A percentile compares a stretch with the other conserved stretches of the same genome.
Conservation (phyloP, 2,113 vertebrate genomes). For the Dendrocopos noguchii region DNA sequence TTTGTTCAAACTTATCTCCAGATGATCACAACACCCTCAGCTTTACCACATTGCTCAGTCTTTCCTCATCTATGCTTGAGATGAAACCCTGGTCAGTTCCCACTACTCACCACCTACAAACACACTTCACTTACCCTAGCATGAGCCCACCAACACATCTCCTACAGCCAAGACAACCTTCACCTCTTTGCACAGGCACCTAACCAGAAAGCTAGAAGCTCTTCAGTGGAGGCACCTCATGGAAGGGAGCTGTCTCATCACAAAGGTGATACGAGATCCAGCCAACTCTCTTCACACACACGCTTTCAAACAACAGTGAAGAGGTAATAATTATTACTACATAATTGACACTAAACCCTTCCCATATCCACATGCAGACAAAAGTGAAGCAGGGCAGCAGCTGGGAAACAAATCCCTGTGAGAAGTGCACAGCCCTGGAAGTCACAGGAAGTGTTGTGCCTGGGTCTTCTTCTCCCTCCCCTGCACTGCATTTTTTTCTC, state of each 20-base stretch:
- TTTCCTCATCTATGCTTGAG: not conserved
- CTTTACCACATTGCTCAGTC: not conserved
- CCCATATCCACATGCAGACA: not conserved
- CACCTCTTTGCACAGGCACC: not conserved
- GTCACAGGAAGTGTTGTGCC: conserved; percentile 74
- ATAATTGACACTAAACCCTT: not conserved
- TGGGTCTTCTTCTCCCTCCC: conserved; percentile 56
- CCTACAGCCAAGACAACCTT: not conserved
- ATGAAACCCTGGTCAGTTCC: not conserved
- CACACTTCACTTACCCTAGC: not conserved
- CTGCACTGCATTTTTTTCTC: not conserved
- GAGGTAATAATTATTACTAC: not conserved
- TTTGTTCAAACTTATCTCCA: not conserved
- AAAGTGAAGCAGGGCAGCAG: not conserved
- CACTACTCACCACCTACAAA: not conserved
- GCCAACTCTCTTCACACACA: not conserved
- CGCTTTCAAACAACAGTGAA: not conserved
- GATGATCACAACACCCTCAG: not conserved
- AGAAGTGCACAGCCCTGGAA: not conserved
- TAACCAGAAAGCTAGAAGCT: not conserved
- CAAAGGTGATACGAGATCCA: not conserved
- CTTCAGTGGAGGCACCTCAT: not conserved
- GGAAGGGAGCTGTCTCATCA: not conserved
- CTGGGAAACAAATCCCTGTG: not conserved
- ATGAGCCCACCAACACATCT: not conserved